Base-by-base conservation (phyloP, 2,888 invertebrate species). In the Frankliniella fusca region DNA sequence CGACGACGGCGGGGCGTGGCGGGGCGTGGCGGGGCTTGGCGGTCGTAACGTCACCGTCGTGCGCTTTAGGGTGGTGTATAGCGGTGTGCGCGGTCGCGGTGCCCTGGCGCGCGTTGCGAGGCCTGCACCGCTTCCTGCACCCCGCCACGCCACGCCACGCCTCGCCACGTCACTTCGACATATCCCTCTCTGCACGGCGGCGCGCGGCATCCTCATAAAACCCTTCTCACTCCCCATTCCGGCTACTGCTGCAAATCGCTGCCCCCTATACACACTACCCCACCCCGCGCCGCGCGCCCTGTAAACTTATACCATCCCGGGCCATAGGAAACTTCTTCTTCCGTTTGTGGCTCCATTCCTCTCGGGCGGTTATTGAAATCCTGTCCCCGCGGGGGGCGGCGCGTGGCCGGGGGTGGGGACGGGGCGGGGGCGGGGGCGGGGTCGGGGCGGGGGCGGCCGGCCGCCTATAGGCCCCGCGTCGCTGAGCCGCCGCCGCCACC, bases 211-310 rank as follows among this genome's bases (percentile, higher is more conserved):
- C 38, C 38, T 38, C 38, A 38, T 38, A 38, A 38, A 38, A 38
- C 38, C 38, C 38, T 38, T 38, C 38, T 38, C 38, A 38, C 38
- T 38, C 38, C 38, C 38, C 38, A 38, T 38, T 5, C 38, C 38
- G 38, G 38, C 38, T 38, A 38, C 38, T 38, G 38, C 38, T 38
- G 38, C 38, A 38, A 38, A 38, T 38, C 38, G 38, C 38, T 61
- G 83, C 84, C 83, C 84, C 82, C 83, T 83, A 84, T 81, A 84
- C 83, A 81, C 81, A 65, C 83, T 38, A 5, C 38, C 38, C 38
- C 38, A 38, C 38, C 83, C 82, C 81, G 82, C 28, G 81, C 82
- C 80, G 54, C 80, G 80, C 70, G 79, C 48, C 61, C 48, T 54
- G 54, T 54, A 54, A 54, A 54, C 54, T 54, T 54, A 20, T 20